Conservation (phyloP, 2,888 invertebrate species). For the Drosophila kanekoi region DNA sequence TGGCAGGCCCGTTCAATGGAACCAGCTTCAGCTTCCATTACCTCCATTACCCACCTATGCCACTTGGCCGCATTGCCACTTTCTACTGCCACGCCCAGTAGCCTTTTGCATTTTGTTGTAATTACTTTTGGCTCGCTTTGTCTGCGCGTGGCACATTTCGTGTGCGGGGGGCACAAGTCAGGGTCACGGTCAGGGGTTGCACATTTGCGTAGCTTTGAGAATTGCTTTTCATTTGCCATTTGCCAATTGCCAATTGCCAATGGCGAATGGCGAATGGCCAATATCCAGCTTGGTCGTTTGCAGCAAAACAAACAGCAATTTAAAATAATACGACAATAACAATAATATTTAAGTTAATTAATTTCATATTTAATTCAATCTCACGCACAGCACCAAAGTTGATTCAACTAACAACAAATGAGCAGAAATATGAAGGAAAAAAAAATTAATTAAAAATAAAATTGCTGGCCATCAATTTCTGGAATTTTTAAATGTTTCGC, state of each 20-base stretch:
- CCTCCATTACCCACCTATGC: constrained; percentile 3
- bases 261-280: constrained; percentile 8
- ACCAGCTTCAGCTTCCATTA: constrained; percentile 14
- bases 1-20: constrained; percentile 45
- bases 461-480: constrained; percentile 38
- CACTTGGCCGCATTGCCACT: constrained; percentile 35
- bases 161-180: constrained; percentile 22
- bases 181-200: constrained; percentile 66
- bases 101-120: constrained; percentile 69
- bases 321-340: constrained; percentile 24
- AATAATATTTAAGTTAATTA: constrained; percentile 47
- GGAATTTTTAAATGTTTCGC: constrained; percentile 16
- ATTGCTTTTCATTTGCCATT: constrained; percentile 13
- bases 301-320: constrained; percentile 26
- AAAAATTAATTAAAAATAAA: constrained; percentile 10
- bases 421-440: constrained; percentile 10
- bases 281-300: constrained; percentile 13
- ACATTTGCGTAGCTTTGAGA: constrained; percentile 37
- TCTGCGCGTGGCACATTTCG: constrained; percentile 64
- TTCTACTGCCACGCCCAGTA: constrained; percentile 37
- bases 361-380: constrained; percentile 57
- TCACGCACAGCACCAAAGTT: constrained; percentile 27
- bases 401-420: constrained; percentile 47
- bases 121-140: constrained; percentile 70
- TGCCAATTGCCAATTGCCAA: constrained; percentile 6